Evolutionary conservation across 2,797 vertebrate species (phyloP), one percentile per base, ranked within the genome.

Genomic region (Toxotes lorentzi): DNA sequence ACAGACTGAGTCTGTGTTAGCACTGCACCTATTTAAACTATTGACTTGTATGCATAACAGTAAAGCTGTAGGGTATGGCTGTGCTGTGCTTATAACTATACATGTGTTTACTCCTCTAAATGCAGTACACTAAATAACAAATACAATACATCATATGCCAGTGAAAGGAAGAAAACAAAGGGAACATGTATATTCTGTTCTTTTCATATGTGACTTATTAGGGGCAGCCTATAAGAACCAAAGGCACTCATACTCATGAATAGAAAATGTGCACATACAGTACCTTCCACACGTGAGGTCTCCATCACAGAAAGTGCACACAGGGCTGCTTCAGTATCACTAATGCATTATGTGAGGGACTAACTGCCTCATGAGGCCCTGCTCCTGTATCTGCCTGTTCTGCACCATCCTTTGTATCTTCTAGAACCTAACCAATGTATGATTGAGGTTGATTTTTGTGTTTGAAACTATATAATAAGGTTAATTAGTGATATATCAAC

Each of bases 11-110:
- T 69, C 78, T 77, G 82, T n/a, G 30, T 83, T 71, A 74, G 78
- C 61, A n/a, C 50, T 70, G 66, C 77, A 53, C 65, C 79, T 83
- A 65, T 76, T 87, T 73, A 72, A 83, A 79, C 67, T 73, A 68
- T 73, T 54, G 51, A 79, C 71, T 72, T 23, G 64, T 61, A 40
- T 89, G 65, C 62, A 81, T 78, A 24, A 73, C 70, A 56, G 43
- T 59, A 62, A 56, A 81, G 67, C 72, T 60, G 50, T 12, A 17
- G 70, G 50, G 57, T 10, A 50, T 35, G 27, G 48, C 76, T 48
- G 63, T 40, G 35, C 60, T 40, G 48, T 48, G 73, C 43, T 70
- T 47, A 12, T 30, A 17, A 43, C 66, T 71, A 47, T 32, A 32
- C 8, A 6, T 57, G 17, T 10, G 34, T 82, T 84, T 63, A 68